Evolutionary conservation across 2,113 vertebrate species (phyloP), one percentile per base, ranked within the genome.

Genomic region (Phodopus roborovskii): DNA sequence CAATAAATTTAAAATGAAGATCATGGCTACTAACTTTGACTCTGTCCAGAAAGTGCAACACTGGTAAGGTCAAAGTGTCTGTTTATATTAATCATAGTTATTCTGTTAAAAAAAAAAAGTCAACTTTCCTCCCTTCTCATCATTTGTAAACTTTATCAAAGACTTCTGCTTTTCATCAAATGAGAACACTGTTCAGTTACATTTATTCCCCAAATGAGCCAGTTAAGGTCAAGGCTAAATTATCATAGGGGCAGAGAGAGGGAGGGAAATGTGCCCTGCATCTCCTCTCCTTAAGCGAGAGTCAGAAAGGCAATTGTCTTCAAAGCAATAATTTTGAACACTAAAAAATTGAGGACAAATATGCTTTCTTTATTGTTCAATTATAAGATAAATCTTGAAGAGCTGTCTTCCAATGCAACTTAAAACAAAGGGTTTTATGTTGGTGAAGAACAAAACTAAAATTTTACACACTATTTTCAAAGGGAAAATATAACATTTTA

Each of bases 151-250:
- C 94, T 98, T 98, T 97, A 98, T 98, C 98, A 97, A 19, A 88
- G 87, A 96, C 92, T 94, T 98, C 98, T 99, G 98, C 62, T 97
- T 98, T 98, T 98, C 97, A 98, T 98, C 98, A 98, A 94, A 91
- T 73, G 64, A 71, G 90, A 96, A 93, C 92, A 79, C 81, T 84
- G 89, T 77, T 98, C 73, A 79, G 78, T 96, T 42, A 90, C 96
- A 93, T 81, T 96, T 97, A 97, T 93, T 93, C 89, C 88, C 60
- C 83, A 92, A 92, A 93, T 4, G 87, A 88, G 91, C 98, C 90
- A 97, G 74, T 9, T 50, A 89, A 97, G 95, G 97, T 98, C 98
- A 98, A 48, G 79, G 90, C 82, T 94, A 98, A 96, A 95, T 81
- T 95, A 71, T 96, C 95, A 94, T 92, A 96, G 20, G 83, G 75